Conservation (phyloP, 1,140 invertebrate genomes). For the Heliconius himera region DNA sequence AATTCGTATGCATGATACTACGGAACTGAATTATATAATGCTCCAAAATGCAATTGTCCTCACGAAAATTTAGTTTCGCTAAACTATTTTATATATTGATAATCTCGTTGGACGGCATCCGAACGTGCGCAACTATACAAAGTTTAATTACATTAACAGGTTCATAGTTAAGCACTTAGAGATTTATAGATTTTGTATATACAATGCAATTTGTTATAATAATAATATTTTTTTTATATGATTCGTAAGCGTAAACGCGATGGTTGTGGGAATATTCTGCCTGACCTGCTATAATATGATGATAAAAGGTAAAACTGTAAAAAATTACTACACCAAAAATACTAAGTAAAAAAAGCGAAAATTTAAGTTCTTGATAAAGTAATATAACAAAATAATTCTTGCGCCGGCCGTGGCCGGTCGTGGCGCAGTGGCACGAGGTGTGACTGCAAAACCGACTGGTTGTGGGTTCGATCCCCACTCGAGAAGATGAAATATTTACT, state of each 20-base stretch:
- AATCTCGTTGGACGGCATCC: not conserved
- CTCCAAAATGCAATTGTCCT: not conserved
- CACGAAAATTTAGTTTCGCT: not conserved
- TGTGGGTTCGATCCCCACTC: too few relatives aligned
- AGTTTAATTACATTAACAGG: not conserved
- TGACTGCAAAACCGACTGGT: too few relatives aligned
- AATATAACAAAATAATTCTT: not conserved
- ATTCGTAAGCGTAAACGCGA: too few relatives aligned
- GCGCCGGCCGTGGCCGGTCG: too few relatives aligned
- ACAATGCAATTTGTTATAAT: not conserved
- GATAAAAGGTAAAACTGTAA: too few relatives aligned
- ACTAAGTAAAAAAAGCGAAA: not conserved
- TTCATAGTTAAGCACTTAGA: not conserved
- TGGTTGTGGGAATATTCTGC: too few relatives aligned
- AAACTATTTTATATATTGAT: constrained; percentile 2
- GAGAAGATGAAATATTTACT: too few relatives aligned
- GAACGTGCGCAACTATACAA: not conserved
- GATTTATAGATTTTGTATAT: not conserved
- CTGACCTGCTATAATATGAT: too few relatives aligned
- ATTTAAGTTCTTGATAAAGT: not conserved
- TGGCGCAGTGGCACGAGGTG: too few relatives aligned
- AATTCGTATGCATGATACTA: constrained; percentile 39
- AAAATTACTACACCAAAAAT: too few relatives aligned
- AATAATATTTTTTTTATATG: not conserved
- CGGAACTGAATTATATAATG: constrained; percentile 35